Conservation (phyloP, 2,797 vertebrate species). For the Xiphorhynchus erythropygius region DNA sequence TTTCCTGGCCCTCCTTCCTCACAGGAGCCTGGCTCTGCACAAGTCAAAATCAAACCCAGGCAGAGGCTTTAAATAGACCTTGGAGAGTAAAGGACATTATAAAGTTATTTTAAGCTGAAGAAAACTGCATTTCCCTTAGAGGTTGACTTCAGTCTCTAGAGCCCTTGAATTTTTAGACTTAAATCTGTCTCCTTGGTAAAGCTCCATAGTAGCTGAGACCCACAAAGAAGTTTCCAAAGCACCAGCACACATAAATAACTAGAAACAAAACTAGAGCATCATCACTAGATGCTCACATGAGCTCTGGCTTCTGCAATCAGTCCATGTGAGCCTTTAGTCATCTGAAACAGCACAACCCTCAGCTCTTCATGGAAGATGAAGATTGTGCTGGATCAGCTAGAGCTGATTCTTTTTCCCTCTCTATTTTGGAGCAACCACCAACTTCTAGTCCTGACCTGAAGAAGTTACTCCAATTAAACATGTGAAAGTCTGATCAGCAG, state of each 20-base stretch:
- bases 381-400: neutral
- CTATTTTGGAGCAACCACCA: neutral
- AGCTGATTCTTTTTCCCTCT: neutral
- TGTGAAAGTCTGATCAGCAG: neutral
- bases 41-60: conserved; percentile 11
- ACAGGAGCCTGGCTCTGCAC: neutral
- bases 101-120: conserved; percentile 45
- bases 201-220: neutral
- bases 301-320: conserved; percentile 9
- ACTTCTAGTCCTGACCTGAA: neutral
- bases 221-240: conserved; percentile 20
- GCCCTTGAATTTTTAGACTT: conserved; percentile 15
- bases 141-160: neutral
- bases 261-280: conserved; percentile 28
- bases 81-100: conserved; percentile 33
- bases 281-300: neutral
- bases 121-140: conserved; percentile 23
- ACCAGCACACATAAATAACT: conserved; percentile 11
- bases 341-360: neutral
- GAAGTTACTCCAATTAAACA: neutral
- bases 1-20: neutral
- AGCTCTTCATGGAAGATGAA: neutral
- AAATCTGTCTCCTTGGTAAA: neutral
- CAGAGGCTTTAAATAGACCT: conserved; percentile 33
- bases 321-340: conserved; percentile 22